These are phyloP conservation scores for Bellardia pandia DNA, from an alignment of 2,888 invertebrate genomes.

Conservation along the genomic window DNA sequence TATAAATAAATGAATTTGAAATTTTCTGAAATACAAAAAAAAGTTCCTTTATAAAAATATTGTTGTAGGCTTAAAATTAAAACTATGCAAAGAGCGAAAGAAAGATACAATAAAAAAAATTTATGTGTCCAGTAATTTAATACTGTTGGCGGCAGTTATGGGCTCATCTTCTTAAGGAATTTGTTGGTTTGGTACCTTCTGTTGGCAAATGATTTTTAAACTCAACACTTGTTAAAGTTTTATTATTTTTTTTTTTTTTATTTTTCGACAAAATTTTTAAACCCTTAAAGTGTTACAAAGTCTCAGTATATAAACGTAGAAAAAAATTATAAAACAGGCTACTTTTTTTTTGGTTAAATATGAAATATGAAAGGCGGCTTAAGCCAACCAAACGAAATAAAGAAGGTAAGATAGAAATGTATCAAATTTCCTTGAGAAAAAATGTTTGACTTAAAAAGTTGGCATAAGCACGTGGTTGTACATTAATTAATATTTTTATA, in stretches of 20 bases:
- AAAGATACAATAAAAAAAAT: conserved; percentile 1
- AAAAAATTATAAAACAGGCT: conserved; percentile 18
- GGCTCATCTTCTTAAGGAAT: conserved; percentile 51
- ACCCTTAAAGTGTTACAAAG: conserved; percentile 73
- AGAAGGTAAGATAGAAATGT: background rate
- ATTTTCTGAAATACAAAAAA: conserved; percentile 22
- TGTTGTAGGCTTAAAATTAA: conserved; percentile 19
- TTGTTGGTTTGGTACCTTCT: conserved; percentile 52
- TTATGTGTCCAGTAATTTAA: conserved; percentile 65
- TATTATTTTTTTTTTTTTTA: too few relatives aligned
- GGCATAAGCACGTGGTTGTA: conserved; percentile 64
- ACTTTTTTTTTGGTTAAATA: conserved; percentile 16
- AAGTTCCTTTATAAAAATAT: conserved; percentile 25
- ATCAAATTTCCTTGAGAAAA: conserved; percentile 72
- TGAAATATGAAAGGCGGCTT: conserved; percentile 65
- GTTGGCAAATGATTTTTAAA: conserved; percentile 49
- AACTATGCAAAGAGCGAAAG: conserved; percentile 9
- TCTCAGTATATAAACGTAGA: conserved; percentile 33
- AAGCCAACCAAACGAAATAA: conserved; percentile 11
- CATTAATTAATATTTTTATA: conserved; percentile 80
- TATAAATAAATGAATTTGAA: conserved; percentile 35
- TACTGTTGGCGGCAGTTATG: conserved; percentile 65
- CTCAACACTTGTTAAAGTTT: conserved; percentile 59
- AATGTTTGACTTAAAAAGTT: conserved; percentile 3
- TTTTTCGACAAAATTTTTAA: conserved; percentile 58